Evolutionary conservation across 2,888 invertebrate genomes (phyloP), one percentile per base, ranked within the genome.

Genomic region (Dromius quadrimaculatus): DNA sequence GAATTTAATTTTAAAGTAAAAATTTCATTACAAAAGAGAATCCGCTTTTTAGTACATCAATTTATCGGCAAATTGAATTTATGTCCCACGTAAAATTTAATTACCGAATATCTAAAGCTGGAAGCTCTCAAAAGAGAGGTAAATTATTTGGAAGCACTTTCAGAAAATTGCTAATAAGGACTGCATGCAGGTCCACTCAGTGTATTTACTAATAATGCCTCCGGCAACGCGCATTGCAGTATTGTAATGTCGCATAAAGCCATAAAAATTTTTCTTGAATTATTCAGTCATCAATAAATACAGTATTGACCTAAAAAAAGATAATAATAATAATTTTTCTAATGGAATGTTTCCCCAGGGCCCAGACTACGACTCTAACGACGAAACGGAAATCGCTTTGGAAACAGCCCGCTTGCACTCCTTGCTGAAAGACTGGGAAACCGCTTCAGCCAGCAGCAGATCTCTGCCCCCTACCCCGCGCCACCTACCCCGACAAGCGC

Each of bases 281-380:
- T n/a, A n/a, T n/a, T n/a, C n/a, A n/a, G n/a, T n/a, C n/a, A n/a
- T n/a, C n/a, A n/a, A n/a, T n/a, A n/a, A n/a, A n/a, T n/a, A n/a
- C n/a, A n/a, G n/a, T n/a, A n/a, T n/a, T n/a, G n/a, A n/a, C n/a
- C n/a, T n/a, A n/a, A n/a, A n/a, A n/a, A n/a, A n/a, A n/a, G n/a
- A n/a, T n/a, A n/a, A n/a, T n/a, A n/a, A n/a, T n/a, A n/a, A n/a
- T n/a, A n/a, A n/a, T n/a, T 4, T 34, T 34, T 34, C 17, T 43
- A 8, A 17, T 45, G 19, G 8, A 6, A 15, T 43, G 2, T 64
- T 71, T 63, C 79, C 80, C 8, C 82, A 93, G 93, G 93, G 93
- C 71, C 91, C 90, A 73, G 93, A 93, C 79, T 93, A 93, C 81
- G 92, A 93, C 79, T 90, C 91, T 5, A 86, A 87, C 71, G 90